Conservation (phyloP, 1,140 invertebrate genomes). For the Metopolophium dirhodum region DNA sequence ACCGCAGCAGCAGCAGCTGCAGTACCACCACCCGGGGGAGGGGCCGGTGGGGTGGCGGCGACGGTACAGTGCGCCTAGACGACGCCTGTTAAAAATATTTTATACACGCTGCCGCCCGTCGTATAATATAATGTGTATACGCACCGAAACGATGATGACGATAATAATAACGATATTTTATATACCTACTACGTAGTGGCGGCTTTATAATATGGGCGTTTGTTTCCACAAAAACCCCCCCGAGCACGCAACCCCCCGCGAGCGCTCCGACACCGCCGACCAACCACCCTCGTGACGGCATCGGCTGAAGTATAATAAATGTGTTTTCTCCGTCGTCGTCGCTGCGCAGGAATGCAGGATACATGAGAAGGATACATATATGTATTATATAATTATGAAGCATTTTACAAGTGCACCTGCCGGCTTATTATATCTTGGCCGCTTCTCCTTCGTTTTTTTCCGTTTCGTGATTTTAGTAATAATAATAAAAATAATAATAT, state of each 20-base stretch:
- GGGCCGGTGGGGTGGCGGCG: no score
- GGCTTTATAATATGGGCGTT: no score
- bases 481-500: not conserved
- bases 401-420: no score
- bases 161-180: not conserved
- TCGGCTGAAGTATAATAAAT: no score
- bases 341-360: not conserved
- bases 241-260: no score
- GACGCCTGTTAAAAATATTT: not conserved
- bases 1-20: not conserved
- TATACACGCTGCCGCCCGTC: not conserved
- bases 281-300: no score
- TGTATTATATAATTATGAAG: no score
- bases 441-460: not conserved
- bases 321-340: no score
- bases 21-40: no score
- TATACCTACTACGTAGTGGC: no score
- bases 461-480: not conserved
- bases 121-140: not conserved
- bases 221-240: no score
- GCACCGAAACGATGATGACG: not conserved
- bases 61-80: not conserved
- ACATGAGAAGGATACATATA: not conserved
- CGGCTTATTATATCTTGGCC: not conserved
- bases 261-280: no score